Conservation (phyloP, 2,113 vertebrate species). For the Aspidoscelis tigris region DNA sequence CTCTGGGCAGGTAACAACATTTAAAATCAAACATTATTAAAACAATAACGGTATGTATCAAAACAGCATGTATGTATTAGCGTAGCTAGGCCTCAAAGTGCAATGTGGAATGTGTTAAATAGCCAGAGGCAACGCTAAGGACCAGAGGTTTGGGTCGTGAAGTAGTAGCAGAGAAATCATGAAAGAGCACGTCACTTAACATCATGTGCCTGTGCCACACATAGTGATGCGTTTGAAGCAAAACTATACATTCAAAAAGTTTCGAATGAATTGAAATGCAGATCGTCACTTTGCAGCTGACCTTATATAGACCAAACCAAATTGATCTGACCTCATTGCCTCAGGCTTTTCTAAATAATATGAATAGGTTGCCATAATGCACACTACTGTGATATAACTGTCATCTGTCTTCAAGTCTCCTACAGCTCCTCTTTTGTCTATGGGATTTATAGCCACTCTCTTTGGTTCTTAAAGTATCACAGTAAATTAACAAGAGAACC, state of each 20-base stretch:
- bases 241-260: not conserved
- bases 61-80: too few species aligned
- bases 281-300: slow-evolving; percentile 4
- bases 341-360: slow-evolving; percentile 41
- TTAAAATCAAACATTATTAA: too few species aligned
- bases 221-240: not conserved
- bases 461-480: slow-evolving; percentile 24
- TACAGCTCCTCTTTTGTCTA: slow-evolving; percentile 5
- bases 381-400: slow-evolving; percentile 23
- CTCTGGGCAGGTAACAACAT: too few species aligned
- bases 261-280: slow-evolving; percentile 16
- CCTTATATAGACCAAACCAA: not conserved
- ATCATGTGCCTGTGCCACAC: not conserved
- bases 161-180: not conserved
- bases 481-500: slow-evolving; percentile 43
- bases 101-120: too few species aligned
- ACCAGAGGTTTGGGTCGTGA: not conserved
- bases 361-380: slow-evolving; percentile 38
- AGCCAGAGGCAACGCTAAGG: too few species aligned
- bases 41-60: too few species aligned
- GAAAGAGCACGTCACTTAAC: not conserved
- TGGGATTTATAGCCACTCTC: slow-evolving; percentile 35
- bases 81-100: not conserved
- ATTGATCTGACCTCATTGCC: slow-evolving; percentile 32
- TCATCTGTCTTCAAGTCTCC: slow-evolving; percentile 44